A percentile compares a stretch with the other conserved stretches of the same genome.
phyloP scores from a whole-genome alignment of 2,113 vertebrate species.

The Laterallus jamaicensis region DNA sequence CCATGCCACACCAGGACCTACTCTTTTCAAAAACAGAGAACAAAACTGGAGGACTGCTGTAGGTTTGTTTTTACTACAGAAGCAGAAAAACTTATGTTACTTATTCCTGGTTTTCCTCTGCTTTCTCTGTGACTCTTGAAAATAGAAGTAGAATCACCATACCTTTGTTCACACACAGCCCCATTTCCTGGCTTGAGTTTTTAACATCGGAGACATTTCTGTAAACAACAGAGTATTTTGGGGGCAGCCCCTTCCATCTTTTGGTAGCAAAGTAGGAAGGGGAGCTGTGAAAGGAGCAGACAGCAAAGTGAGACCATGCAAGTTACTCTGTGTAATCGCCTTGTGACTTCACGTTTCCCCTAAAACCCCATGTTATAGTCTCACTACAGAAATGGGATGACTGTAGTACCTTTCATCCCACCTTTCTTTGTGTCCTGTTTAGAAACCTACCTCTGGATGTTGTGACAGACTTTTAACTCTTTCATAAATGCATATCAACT shows the following conservation, averaged over 20 bases:
- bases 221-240: background rate
- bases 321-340: background rate
- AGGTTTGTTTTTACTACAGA: background rate
- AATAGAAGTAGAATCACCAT: background rate
- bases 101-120: background rate
- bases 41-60: background rate
- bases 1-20: background rate
- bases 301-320: background rate
- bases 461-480: background rate
- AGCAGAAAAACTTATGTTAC: background rate
- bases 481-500: background rate
- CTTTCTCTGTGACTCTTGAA: background rate
- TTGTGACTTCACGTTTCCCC: background rate
- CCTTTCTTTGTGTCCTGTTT: background rate
- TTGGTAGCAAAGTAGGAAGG: background rate
- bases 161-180: background rate
- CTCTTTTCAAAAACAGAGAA: background rate
- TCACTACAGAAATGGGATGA: background rate
- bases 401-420: background rate
- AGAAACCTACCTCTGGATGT: background rate
- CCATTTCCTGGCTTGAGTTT: background rate
- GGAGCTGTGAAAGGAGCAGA: background rate
- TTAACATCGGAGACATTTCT: background rate
- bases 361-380: background rate
- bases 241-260: background rate